These are phyloP conservation scores for Diorhabda elongata DNA, from an alignment of 1,140 invertebrate genomes.

Conservation along the genomic window DNA sequence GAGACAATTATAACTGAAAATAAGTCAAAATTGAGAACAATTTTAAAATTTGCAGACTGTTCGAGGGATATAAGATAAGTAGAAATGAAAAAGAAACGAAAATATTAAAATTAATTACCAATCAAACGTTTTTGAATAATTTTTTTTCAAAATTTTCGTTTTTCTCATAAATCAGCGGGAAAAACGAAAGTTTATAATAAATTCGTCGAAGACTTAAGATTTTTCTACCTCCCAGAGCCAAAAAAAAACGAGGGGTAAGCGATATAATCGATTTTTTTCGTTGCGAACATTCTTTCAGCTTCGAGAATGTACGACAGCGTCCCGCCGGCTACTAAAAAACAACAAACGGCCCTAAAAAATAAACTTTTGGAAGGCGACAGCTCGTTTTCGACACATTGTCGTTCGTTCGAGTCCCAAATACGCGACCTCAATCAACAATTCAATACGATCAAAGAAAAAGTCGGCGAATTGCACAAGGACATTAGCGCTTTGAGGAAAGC, in stretches of 20 bases:
- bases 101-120: no score
- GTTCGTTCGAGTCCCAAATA: conserved; percentile 60
- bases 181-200: background rate
- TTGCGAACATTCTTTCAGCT: conserved; percentile 21
- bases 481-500: conserved; percentile 53
- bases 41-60: no score
- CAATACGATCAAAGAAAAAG: conserved; percentile 59
- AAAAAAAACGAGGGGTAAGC: no score
- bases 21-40: no score
- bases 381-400: conserved; percentile 63
- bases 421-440: conserved; percentile 60
- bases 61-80: no score
- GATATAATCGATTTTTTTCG: no score
- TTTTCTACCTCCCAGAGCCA: no score
- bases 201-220: background rate
- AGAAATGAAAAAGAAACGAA: no score
- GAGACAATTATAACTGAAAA: no score
- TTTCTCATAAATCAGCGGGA: no score
- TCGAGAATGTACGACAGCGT: conserved; percentile 42
- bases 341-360: conserved; percentile 46
- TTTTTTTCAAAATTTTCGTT: no score
- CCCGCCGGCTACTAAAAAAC: conserved; percentile 48
- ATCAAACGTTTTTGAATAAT: no score
- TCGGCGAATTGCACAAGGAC: conserved; percentile 61
- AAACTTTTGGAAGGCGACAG: conserved; percentile 54